These are phyloP conservation scores for Manis pentadactyla DNA, from an alignment of 2,797 vertebrate species.

Conservation along the genomic window DNA sequence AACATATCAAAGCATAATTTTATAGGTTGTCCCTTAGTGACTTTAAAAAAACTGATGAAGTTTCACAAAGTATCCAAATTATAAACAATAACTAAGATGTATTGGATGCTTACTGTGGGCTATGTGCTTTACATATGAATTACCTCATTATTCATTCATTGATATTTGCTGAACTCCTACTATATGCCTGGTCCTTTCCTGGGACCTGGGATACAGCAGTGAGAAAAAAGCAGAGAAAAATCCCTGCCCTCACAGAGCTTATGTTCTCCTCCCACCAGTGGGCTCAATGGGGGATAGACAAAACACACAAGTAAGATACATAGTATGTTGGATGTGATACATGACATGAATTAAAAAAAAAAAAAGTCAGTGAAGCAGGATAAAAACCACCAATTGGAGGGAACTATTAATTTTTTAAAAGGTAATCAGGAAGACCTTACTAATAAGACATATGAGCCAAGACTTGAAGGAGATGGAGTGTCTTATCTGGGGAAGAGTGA, in stretches of 20 bases:
- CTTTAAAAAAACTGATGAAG: background rate
- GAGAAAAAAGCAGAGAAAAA: background rate
- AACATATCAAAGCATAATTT: conserved; percentile 22
- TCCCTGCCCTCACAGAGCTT: background rate
- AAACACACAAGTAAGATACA: conserved; percentile 35
- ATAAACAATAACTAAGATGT: conserved; percentile 46
- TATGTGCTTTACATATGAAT: background rate
- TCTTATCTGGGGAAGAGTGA: background rate
- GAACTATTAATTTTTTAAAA: background rate
- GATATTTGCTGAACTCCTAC: conserved; percentile 15
- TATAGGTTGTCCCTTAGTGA: conserved; percentile 30
- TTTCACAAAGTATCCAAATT: conserved; percentile 18
- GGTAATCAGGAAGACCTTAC: background rate
- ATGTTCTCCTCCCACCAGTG: background rate
- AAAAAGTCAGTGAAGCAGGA: background rate
- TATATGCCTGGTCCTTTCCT: background rate
- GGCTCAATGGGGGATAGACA: background rate
- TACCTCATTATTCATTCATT: conserved; percentile 15
- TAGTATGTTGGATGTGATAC: background rate
- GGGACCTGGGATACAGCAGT: background rate
- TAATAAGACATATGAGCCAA: background rate
- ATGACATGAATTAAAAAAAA: background rate
- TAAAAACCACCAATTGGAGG: background rate
- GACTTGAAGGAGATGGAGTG: background rate
- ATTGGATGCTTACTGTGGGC: background rate